Conservation (phyloP, 53 echinoderm and acorn worm genomes). For the Luidia sarsii region DNA sequence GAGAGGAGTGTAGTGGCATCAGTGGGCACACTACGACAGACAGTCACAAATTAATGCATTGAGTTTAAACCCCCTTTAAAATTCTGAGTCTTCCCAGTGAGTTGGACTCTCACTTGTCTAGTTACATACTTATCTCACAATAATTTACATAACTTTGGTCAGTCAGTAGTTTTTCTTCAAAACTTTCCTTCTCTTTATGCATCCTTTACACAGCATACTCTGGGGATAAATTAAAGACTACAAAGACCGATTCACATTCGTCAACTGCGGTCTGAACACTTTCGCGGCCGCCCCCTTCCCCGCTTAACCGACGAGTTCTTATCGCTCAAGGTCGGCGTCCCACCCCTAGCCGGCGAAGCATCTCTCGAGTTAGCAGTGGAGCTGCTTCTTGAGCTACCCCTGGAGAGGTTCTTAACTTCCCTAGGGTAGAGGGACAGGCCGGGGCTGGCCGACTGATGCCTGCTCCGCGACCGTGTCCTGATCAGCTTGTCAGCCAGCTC, state of each 20-base stretch:
- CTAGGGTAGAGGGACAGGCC: neutral
- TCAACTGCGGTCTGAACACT: slow-evolving; percentile 36
- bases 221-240: too few species aligned
- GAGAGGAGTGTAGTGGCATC: too few species aligned
- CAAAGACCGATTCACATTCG: slow-evolving; percentile 1
- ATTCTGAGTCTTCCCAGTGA: too few species aligned
- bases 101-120: too few species aligned
- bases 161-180: too few species aligned
- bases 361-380: slow-evolving; percentile 61
- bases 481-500: slow-evolving; percentile 43
- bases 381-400: slow-evolving; percentile 67
- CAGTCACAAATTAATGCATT: too few species aligned
- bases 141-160: too few species aligned
- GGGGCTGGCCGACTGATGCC: slow-evolving; percentile 41
- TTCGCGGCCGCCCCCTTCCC: slow-evolving; percentile 32
- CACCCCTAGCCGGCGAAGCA: slow-evolving; percentile 48
- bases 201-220: too few species aligned
- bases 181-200: too few species aligned
- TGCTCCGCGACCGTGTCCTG: slow-evolving; percentile 32
- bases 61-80: too few species aligned
- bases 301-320: slow-evolving; percentile 27
- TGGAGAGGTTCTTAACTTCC: slow-evolving; percentile 37
- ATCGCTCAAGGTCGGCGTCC: neutral
- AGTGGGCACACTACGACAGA: too few species aligned
- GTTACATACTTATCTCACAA: too few species aligned